Base-by-base conservation (phyloP, 1,140 invertebrate genomes). In the Musca vetustissima region DNA sequence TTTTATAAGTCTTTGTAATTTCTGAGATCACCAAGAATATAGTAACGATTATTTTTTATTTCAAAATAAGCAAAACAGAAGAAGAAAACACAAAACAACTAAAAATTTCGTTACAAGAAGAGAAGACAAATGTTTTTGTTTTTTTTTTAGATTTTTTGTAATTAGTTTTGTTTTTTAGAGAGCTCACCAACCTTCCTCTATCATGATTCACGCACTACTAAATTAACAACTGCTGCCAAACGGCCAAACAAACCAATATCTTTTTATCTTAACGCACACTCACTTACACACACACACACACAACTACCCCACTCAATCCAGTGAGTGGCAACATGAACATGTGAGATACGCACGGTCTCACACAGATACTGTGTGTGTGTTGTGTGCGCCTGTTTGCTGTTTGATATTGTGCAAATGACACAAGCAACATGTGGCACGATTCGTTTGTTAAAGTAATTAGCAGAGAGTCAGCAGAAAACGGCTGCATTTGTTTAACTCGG, bases 151-250 rank as follows among this genome's bases (percentile, higher is more conserved):
- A n/a, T n/a, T 48, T 65, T 48, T n/a, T 65, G 25, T n/a, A n/a
- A n/a, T n/a, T n/a, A n/a, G n/a, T n/a, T n/a, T 65, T 48, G 32
- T 21, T 48, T 19, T 7, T 43, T 57, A 59, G 55, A 24, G 55
- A 71, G 68, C 71, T 67, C 71, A 78, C 78, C 72, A 80, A 80
- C 78, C 78, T 80, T 80, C 78, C 75, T 80, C 78, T 75, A 80
- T 76, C 78, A 80, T 80, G 78, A 71, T 80, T 78, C 71, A 72
- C 73, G 80, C 74, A 73, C 76, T 74, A 80, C 78, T 80, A 68
- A 79, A 73, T 49, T 22, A 69, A 69, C 48, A 32, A 36, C 32
- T 53, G 57, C 32, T 50, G 28, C 22, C 67, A 69, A 69, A 65
- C 19, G 28, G 24, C 48, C 57, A 64, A 48, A 68, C 59, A 52